Evolutionary conservation across 2,797 vertebrate species (phyloP).

Genomic region (Salmo trutta): DNA sequence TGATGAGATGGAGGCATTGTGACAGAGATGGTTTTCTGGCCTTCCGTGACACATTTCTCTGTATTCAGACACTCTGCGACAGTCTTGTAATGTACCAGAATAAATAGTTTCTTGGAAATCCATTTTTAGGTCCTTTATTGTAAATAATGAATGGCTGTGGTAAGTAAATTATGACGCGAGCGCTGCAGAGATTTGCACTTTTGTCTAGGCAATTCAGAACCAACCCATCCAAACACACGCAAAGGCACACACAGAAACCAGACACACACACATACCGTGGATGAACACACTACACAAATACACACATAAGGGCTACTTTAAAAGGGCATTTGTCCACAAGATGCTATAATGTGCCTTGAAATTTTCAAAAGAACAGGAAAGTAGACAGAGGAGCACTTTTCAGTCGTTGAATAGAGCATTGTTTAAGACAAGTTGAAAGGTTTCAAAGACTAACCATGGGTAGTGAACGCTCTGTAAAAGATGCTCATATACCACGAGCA

Average conservation of each 20-base stretch:
- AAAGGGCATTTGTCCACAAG: neutral
- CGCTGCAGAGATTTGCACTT: slow-evolving; percentile 21
- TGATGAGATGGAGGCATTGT: neutral
- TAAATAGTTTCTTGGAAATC: slow-evolving; percentile 13
- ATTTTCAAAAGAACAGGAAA: neutral
- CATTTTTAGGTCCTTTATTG: slow-evolving; percentile 29
- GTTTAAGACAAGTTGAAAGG: neutral
- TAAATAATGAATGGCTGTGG: slow-evolving; percentile 33
- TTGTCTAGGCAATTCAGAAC: slow-evolving; percentile 2
- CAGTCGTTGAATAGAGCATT: neutral
- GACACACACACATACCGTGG: neutral
- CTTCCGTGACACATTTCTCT: slow-evolving; percentile 17
- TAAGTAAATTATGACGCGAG: slow-evolving; percentile 32
- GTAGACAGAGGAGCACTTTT: neutral
- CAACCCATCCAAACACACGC: neutral
- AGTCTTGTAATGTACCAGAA: slow-evolving; percentile 1
- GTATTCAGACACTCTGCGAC: slow-evolving; percentile 7
- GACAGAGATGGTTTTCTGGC: slow-evolving; percentile 1
- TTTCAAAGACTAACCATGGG: neutral
- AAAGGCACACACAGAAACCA: neutral
- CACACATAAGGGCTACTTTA: neutral
- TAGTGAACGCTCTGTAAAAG: neutral
- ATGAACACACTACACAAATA: neutral
- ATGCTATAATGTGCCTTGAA: neutral
- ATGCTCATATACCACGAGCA: neutral